phyloP scores from a whole-genome alignment of 2,113 vertebrate species.

The Trachemys scripta region DNA sequence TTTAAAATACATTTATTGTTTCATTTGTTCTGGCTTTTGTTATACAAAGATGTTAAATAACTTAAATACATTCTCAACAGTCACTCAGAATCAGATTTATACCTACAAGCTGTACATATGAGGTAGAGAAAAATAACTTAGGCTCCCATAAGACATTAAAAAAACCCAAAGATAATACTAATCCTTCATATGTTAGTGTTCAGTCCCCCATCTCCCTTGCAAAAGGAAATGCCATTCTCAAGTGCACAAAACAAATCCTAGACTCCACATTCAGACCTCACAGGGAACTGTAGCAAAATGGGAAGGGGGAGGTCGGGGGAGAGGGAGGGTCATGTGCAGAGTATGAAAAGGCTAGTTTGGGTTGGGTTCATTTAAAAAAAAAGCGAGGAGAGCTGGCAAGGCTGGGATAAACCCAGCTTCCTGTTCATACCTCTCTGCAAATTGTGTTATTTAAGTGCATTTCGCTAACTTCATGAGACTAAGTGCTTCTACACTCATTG shows the following conservation, averaged over 20 bases:
- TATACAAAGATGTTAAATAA: conserved; percentile 99
- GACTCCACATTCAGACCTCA: conserved; percentile 45
- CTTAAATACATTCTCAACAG: conserved; percentile 99
- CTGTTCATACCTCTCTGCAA: neutral
- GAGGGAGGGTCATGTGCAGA: neutral
- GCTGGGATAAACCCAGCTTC: neutral
- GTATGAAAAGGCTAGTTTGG: neutral
- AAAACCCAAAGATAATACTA: conserved; percentile 81
- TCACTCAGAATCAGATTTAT: conserved; percentile 98
- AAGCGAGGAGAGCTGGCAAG: neutral
- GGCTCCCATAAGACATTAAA: conserved; percentile 92
- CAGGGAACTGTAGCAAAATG: neutral
- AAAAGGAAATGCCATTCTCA: conserved; percentile 58
- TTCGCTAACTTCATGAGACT: neutral
- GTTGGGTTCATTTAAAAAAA: neutral
- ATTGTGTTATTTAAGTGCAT: neutral
- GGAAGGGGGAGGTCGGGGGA: fast-evolving
- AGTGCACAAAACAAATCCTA: conserved; percentile 71
- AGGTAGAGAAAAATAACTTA: conserved; percentile 99
- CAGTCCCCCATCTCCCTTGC: conserved; percentile 68
- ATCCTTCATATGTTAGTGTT: conserved; percentile 83
- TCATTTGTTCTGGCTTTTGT: conserved; percentile 96
- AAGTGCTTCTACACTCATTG: fast-evolving
- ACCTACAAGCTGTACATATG: conserved; percentile 98
- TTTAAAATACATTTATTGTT: conserved; percentile 99